Base-by-base conservation (phyloP, 2,888 invertebrate species). In the Pollenia angustigena region DNA sequence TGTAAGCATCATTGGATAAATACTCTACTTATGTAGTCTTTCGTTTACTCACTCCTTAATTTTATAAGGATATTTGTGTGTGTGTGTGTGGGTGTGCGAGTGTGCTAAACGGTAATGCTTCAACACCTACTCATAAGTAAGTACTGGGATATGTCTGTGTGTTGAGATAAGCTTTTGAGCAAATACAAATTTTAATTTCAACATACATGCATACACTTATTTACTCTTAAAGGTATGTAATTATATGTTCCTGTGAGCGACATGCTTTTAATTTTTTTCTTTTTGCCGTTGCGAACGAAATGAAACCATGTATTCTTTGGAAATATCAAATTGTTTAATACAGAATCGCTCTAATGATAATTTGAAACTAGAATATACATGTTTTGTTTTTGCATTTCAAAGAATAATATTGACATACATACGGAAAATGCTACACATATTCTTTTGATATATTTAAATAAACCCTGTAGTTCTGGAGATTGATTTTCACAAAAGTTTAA, bases 1-100 rank as follows among this genome's bases (percentile, higher is more conserved):
- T 6, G 6, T 54, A 79, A 85, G 79, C 68, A 79, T 75, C 69
- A 69, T 79, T 82, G 69, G 69, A 79, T 64, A 64, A 82, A 82
- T 58, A 75, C 42, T 32, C 32, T 32, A 6, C 32, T 32, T 32
- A 32, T 32, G 32, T 32, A 32, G 32, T 62, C 10, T 2, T 58
- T 2, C 7, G 69, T n/a, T n/a, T 32, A 8, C 14, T n/a, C 4
- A 16, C 56, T 18, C 14, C 6, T 2, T n/a, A 54, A 42, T 16
- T 12, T 71, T 42, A 62, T 16, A 40, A 54, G 16, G 12, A 56
- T n/a, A 12, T 18, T 64, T n/a, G 42, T 23, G 23, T 32, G 32
- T 68, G n/a, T 58, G 12, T 56, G 10, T n/a, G n/a, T n/a, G n/a
- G n/a, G 18, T 54, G 32, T 40, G 44, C 32, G 10, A 23, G 12